Base-by-base conservation (phyloP, 2,888 invertebrate species). In the Drosophila melanocephala region DNA sequence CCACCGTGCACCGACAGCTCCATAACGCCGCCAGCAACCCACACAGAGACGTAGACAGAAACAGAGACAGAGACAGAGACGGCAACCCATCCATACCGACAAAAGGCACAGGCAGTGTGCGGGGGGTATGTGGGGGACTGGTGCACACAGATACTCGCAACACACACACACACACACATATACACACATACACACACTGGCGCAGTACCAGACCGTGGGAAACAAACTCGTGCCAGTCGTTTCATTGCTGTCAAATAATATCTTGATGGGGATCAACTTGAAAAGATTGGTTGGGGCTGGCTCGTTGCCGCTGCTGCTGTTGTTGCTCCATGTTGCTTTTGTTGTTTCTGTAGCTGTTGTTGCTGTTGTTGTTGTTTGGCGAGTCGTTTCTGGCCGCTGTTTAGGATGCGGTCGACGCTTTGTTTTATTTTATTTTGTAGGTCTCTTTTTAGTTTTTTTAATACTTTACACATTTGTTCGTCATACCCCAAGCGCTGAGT, bases 211-310 rank as follows among this genome's bases (percentile, higher is more conserved):
- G 92, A 93, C 93, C 93, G 93, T 93, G 93, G 93, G 93, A 93
- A 93, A 92, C 93, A 92, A 93, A 93, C 93, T 93, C 93, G 93
- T 93, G 93, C 93, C 93, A 93, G 93, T 92, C 92, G 92, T 91
- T 92, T 92, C 91, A 92, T 91, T 92, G 93, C 91, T 92, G 92
- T 92, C 92, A 92, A 92, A 92, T 92, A 92, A 89, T 92, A 92
- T 92, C 92, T 92, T 91, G 93, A 92, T 92, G 92, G 87, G 86
- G 89, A 91, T 90, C 92, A 91, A 92, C 89, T 91, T 88, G 87
- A 88, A 90, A 90, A 88, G 87, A 88, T 88, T 88, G 87, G 87
- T 89, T 90, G 87, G 87, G 90, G 84, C 84, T 84, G 78, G 83
- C 77, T 78, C 52, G 65, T 78, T 75, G 81, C 77, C 86, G 73